Percentiles rank a stretch among this genome's conserved stretches.
Evolutionary conservation across 2,113 vertebrate genomes (phyloP).

Genomic region (Rattus rattus): DNA sequence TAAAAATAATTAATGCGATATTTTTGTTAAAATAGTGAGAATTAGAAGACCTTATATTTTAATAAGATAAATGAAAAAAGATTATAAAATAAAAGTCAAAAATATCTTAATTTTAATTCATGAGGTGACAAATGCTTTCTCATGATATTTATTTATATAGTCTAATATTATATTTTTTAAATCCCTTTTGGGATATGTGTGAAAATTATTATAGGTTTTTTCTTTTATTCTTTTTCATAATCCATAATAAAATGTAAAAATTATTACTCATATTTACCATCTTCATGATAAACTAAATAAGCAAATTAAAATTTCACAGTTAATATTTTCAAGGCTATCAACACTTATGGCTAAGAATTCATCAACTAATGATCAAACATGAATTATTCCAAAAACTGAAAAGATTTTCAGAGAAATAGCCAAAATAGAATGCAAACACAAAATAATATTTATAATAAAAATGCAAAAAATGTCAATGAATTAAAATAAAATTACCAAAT

Average conservation of each 20-base stretch:
- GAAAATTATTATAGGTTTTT: background rate
- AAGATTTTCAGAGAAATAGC: background rate
- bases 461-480: background rate
- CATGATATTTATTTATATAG: background rate
- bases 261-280: background rate
- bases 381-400: background rate
- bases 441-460: background rate
- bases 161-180: background rate
- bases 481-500: background rate
- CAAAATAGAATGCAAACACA: background rate
- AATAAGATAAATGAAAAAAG: background rate
- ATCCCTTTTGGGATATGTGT: no score
- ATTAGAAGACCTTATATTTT: background rate
- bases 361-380: background rate
- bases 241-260: background rate
- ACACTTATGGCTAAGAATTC: background rate
- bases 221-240: background rate
- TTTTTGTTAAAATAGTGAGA: background rate
- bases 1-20: conserved; percentile 3
- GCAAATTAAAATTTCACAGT: background rate
- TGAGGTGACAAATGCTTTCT: background rate
- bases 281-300: background rate
- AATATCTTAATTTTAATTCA: background rate
- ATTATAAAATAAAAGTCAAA: background rate
- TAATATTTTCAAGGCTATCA: background rate